Conservation (phyloP, 2,888 invertebrate species). For the Phengaris alcon region DNA sequence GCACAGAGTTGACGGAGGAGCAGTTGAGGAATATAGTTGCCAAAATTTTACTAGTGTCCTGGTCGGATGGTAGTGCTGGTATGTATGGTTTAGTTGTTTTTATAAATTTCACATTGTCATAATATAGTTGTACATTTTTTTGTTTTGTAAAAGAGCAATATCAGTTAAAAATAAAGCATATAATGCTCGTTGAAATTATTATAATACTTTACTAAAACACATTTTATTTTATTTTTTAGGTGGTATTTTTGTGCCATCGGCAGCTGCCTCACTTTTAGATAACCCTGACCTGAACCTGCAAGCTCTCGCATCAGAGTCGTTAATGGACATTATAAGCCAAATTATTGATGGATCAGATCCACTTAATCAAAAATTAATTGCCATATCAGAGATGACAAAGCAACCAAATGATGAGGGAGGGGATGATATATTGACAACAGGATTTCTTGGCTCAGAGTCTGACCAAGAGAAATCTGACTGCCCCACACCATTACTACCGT, state of each 20-base stretch:
- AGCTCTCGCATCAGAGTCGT: conserved; percentile 81
- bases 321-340: conserved; percentile 83
- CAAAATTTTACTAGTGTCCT: conserved; percentile 85
- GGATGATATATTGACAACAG: conserved; percentile 60
- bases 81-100: conserved; percentile 35
- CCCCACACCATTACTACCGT: conserved; percentile 67
- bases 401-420: conserved; percentile 70
- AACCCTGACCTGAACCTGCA: conserved; percentile 70
- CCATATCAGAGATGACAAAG: conserved; percentile 65
- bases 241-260: conserved; percentile 78
- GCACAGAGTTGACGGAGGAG: conserved; percentile 82
- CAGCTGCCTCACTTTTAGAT: conserved; percentile 76
- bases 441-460: conserved; percentile 56
- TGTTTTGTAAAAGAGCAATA: background rate
- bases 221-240: conserved; percentile 46
- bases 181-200: background rate
- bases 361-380: conserved; percentile 72
- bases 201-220: background rate
- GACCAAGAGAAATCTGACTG: conserved; percentile 65
- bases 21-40: conserved; percentile 82
- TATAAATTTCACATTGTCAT: background rate
- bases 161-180: background rate
- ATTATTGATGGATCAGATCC: conserved; percentile 79
- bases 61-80: conserved; percentile 81
- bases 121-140: background rate